phyloP scores from a whole-genome alignment of 1,140 invertebrate species.

The Ostrea edulis region DNA sequence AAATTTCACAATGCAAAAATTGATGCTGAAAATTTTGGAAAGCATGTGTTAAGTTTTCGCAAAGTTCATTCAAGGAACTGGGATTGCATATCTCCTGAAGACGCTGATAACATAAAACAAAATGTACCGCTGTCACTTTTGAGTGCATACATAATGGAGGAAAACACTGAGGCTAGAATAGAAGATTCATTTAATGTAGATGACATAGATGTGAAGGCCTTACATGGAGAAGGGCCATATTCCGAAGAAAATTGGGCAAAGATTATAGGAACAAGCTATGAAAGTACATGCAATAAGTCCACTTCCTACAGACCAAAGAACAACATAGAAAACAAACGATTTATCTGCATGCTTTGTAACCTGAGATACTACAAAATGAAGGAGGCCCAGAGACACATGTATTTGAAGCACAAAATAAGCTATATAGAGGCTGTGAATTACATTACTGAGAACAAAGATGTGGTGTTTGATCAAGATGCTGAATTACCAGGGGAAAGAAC shows the following conservation, averaged over 20 bases:
- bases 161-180: not conserved
- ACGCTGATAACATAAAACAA: not conserved
- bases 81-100: constrained; percentile 11
- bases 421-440: constrained; percentile 38
- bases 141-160: not conserved
- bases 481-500: not conserved
- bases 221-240: not conserved
- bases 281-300: not conserved
- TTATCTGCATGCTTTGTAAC: constrained; percentile 38
- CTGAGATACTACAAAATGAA: constrained; percentile 13
- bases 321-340: not conserved
- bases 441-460: constrained; percentile 3
- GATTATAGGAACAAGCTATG: constrained; percentile 24
- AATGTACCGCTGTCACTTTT: not conserved
- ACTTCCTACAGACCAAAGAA: constrained; percentile 23
- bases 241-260: constrained; percentile 30
- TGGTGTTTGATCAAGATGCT: constrained; percentile 3
- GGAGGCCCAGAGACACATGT: constrained; percentile 30
- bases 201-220: not conserved
- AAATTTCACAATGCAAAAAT: constrained; percentile 23
- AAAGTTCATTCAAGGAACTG: not conserved
- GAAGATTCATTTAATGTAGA: not conserved
- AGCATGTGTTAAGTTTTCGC: constrained; percentile 10
- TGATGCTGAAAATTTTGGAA: constrained; percentile 16
- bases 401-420: not conserved